A percentile compares a stretch with the other conserved stretches of the same genome.
Evolutionary conservation across 2,888 invertebrate genomes (phyloP).

Genomic region (Empis stercorea): DNA sequence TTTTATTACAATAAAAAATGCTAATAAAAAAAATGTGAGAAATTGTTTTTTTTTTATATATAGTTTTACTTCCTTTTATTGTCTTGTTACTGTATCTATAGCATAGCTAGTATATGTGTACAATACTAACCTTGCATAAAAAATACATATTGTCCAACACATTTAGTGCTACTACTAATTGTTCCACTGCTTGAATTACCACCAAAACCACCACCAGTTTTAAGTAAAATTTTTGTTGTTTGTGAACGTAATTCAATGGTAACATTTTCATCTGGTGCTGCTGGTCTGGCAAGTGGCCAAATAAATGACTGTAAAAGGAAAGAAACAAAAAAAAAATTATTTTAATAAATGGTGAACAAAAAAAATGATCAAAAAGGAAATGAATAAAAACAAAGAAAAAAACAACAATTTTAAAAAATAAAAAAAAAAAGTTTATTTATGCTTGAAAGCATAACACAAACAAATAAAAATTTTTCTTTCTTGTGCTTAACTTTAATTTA

Average conservation of each 20-base stretch:
- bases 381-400: not conserved
- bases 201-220: conserved; percentile 18
- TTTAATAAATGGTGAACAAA: too few relatives aligned
- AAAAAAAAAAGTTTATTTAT: conserved; percentile 1
- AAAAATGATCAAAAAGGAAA: conserved; percentile 43
- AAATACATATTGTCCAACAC: conserved; percentile 27
- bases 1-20: too few relatives aligned
- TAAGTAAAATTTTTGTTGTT: conserved; percentile 27
- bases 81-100: too few relatives aligned
- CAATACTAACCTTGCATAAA: conserved; percentile 27
- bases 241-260: conserved; percentile 39
- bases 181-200: conserved; percentile 20
- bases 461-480: conserved; percentile 1
- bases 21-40: too few relatives aligned
- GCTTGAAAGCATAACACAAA: conserved; percentile 1
- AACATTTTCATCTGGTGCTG: conserved; percentile 48
- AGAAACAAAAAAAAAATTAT: not conserved
- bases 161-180: conserved; percentile 27
- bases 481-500: conserved; percentile 1
- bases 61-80: too few relatives aligned
- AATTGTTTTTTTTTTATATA: too few relatives aligned
- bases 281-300: conserved; percentile 54
- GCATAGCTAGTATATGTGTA: too few relatives aligned
- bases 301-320: conserved; percentile 45
- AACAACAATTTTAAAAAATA: not conserved